Percentiles rank a stretch among this genome's conserved stretches.
Evolutionary conservation across 2,888 invertebrate genomes (phyloP).

Genomic region (Spialia ferax): DNA sequence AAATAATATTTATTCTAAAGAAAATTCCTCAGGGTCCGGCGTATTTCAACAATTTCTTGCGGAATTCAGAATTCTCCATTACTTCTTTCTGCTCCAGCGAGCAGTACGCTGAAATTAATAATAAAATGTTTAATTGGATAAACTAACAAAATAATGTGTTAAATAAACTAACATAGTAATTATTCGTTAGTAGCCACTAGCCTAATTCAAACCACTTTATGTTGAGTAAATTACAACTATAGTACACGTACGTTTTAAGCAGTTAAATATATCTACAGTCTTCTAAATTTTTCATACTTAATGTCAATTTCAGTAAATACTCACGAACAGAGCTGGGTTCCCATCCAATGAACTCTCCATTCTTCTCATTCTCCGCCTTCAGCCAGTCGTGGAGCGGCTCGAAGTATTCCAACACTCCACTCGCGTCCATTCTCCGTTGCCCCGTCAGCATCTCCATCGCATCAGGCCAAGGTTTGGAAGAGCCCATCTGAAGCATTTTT

Average conservation of each 20-base stretch:
- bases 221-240: no score
- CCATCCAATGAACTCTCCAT: slow-evolving; percentile 87
- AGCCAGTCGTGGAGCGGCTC: slow-evolving; percentile 90
- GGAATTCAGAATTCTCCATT: slow-evolving; percentile 66
- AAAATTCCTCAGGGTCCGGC: slow-evolving; percentile 47
- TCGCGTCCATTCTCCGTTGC: slow-evolving; percentile 89
- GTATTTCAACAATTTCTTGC: slow-evolving; percentile 59
- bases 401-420: slow-evolving; percentile 91
- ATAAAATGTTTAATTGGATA: neutral
- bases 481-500: slow-evolving; percentile 88
- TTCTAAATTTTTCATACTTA: no score
- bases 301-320: slow-evolving; percentile 48
- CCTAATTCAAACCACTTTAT: no score
- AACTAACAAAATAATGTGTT: no score
- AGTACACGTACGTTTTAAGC: no score
- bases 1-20: neutral
- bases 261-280: no score
- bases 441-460: slow-evolving; percentile 92
- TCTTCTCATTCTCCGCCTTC: slow-evolving; percentile 88
- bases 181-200: no score
- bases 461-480: slow-evolving; percentile 90
- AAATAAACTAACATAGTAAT: no score
- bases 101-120: slow-evolving; percentile 69
- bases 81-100: slow-evolving; percentile 67
- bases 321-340: slow-evolving; percentile 78